Conservation (phyloP, 2,888 invertebrate genomes). For the Scotopteryx bipunctaria region DNA sequence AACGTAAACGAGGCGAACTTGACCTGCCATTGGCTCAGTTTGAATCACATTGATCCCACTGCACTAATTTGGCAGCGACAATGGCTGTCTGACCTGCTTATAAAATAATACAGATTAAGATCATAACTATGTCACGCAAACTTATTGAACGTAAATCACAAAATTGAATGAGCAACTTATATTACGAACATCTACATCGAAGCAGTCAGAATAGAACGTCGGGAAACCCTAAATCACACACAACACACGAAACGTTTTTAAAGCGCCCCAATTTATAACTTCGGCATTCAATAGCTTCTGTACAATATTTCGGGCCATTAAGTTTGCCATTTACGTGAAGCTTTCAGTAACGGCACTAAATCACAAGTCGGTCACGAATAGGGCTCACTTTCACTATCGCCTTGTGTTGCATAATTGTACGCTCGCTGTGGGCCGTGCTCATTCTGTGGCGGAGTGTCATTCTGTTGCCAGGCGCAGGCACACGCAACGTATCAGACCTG, state of each 20-base stretch:
- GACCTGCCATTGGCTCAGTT: constrained; percentile 52
- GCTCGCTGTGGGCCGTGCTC: constrained; percentile 23
- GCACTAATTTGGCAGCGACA: constrained; percentile 48
- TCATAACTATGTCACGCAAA: neutral
- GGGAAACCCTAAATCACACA: constrained; percentile 42
- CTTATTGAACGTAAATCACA: neutral
- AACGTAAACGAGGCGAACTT: constrained; percentile 49
- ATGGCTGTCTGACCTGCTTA: constrained; percentile 40
- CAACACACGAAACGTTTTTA: constrained; percentile 34
- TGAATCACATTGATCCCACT: constrained; percentile 31
- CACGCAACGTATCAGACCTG: constrained; percentile 12
- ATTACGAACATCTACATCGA: constrained; percentile 10
- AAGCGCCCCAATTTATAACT: constrained; percentile 39
- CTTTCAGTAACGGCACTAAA: constrained; percentile 38
- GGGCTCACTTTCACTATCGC: constrained; percentile 53
- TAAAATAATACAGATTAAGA: too few species aligned
- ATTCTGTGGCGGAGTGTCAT: constrained; percentile 17
- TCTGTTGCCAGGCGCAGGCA: constrained; percentile 15
- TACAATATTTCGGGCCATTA: constrained; percentile 37
- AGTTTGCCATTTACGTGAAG: constrained; percentile 39
- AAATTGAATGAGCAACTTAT: constrained; percentile 17
- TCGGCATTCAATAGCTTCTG: constrained; percentile 26
- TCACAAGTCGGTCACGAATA: constrained; percentile 45
- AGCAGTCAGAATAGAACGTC: constrained; percentile 4
- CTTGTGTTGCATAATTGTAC: constrained; percentile 41